Base-by-base conservation (phyloP, 2,888 invertebrate genomes). In the Diarsia rubi region DNA sequence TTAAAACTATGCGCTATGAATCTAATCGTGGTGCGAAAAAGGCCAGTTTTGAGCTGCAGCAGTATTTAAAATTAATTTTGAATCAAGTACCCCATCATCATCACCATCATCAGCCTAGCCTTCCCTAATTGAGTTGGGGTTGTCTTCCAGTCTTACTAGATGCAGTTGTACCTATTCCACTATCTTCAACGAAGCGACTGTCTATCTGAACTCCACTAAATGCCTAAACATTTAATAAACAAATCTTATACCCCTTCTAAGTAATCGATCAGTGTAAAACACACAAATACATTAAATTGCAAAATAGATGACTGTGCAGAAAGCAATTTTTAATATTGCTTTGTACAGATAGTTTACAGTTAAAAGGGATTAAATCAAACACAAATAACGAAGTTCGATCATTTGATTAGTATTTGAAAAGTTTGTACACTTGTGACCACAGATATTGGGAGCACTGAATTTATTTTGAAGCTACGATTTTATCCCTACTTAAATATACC, bases 361-460 rank as follows among this genome's bases (percentile, higher is more conserved):
- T 62, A 49, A 73, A 63, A 75, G 52, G 70, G 62, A 75, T 78
- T 68, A 62, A 74, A 78, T 73, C 42, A 75, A 85, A 75, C 72
- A 84, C 64, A 72, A 82, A 74, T 69, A 85, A 1, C 45, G 27
- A 37, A 37, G 31, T 60, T 72, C 59, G 81, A 81, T 68, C 57
- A 19, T 59, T 67, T 59, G 60, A 82, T 82, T 67, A 69, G 69
- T 73, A 74, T 82, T 82, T 73, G 24, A 63, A 80, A 81, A 54
- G 19, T 63, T 69, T 16, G 14, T 80, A 69, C 69, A 83, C 4
- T 11, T 81, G 11, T 11, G 69, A 14, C 24, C 81, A 59, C 1
- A 65, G 54, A 31, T 27, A 69, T 37, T 59, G 21, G 44, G 59
- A 12, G n/a, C 27, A 9, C 3, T 37, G 21, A 62, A 42, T 45